Percentiles rank a stretch among this genome's conserved stretches.
Evolutionary conservation across 2,113 vertebrate species (phyloP).

Genomic region (Anas platyrhynchos): DNA sequence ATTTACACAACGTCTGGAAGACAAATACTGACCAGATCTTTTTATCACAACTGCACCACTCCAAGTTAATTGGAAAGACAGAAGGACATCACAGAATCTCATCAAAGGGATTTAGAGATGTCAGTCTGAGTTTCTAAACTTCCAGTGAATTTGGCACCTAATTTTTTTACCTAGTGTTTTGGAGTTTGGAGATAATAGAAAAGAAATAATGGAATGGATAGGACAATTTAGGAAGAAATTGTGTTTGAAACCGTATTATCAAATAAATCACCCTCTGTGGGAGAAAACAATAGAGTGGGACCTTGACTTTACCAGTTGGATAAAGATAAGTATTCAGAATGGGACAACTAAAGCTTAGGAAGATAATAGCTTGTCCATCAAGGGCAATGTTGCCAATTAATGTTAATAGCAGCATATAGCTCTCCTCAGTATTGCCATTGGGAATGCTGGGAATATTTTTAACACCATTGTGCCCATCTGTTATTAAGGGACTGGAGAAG

Average conservation of each 20-base stretch:
- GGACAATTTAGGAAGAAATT: slow-evolving; percentile 73
- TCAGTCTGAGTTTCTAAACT: slow-evolving; percentile 61
- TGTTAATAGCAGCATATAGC: slow-evolving; percentile 57
- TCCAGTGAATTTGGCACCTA: slow-evolving; percentile 66
- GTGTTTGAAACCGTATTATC: slow-evolving; percentile 70
- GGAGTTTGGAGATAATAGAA: slow-evolving; percentile 60
- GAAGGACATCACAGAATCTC: slow-evolving; percentile 45
- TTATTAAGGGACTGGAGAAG: slow-evolving; percentile 4
- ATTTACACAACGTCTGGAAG: slow-evolving; percentile 44
- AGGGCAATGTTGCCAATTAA: slow-evolving; percentile 61
- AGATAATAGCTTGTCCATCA: slow-evolving; percentile 70
- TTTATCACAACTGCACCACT: slow-evolving; percentile 26
- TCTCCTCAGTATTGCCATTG: slow-evolving; percentile 24
- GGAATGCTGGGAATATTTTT: slow-evolving; percentile 29
- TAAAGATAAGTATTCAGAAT: slow-evolving; percentile 71
- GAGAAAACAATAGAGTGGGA: slow-evolving; percentile 59
- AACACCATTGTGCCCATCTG: background rate
- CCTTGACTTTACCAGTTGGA: slow-evolving; percentile 31
- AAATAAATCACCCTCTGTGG: slow-evolving; percentile 65
- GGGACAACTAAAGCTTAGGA: slow-evolving; percentile 43
- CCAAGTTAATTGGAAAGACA: slow-evolving; percentile 62
- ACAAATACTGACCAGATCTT: slow-evolving; percentile 28
- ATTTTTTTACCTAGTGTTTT: slow-evolving; percentile 62
- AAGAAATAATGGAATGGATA: slow-evolving; percentile 68
- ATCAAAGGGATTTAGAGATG: slow-evolving; percentile 53